Base-by-base conservation (phyloP, 2,888 invertebrate genomes). In the Cataglyphis altisquamis region DNA sequence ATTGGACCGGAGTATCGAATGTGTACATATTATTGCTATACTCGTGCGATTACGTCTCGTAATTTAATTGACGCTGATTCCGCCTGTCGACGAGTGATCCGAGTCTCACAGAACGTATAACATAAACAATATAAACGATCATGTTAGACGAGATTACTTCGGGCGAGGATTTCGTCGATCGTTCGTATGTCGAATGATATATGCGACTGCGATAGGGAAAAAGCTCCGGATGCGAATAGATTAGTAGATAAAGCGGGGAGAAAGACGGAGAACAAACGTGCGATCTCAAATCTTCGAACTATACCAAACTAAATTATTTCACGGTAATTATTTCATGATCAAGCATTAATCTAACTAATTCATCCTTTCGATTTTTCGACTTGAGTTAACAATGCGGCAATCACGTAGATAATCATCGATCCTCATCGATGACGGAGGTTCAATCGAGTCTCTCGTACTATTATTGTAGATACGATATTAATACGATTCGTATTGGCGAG, bases 231-330 rank as follows among this genome's bases (percentile, higher is more conserved):
- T 75, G 74, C 81, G 81, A 68, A 70, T 70, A 67, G 32, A 67
- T 48, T 48, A 73, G 48, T 52, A n/a, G 72, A 45, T 45, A 70
- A 74, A 39, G 32, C 41, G 29, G n/a, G 36, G 67, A 74, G 80
- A 75, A 86, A 72, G 29, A 77, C 63, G 84, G 82, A 83, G 32
- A 87, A 85, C 82, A 84, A 73, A 70, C 10, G 83, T 87, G 90
- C 91, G 91, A 92, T 91, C 91, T 92, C 91, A 92, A 88, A 88
- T 87, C 87, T 88, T 91, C 88, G 88, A 68, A 91, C 48, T 52
- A 48, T 92, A 91, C 88, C 90, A 91, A 92, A 91, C 86, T 89
- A 89, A 92, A 91, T 92, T 91, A 90, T 89, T 91, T 87, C 83
- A 86, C 87, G 15, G 15, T 48, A 18, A 48, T 48, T 48, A 48